Evolutionary conservation across 2,113 vertebrate genomes (phyloP).

Genomic region (Oriolus oriolus): DNA sequence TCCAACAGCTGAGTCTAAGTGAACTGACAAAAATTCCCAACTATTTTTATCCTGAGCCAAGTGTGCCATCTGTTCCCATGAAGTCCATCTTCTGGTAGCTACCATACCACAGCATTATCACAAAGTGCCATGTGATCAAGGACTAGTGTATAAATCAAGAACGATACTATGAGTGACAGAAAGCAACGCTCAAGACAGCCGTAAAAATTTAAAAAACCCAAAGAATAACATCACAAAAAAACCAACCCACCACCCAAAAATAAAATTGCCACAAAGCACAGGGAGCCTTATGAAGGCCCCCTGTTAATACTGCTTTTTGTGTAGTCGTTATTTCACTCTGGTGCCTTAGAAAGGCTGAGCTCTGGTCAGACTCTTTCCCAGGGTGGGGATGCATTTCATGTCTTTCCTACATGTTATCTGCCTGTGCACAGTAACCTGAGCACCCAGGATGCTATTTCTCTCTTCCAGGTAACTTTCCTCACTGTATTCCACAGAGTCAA

Average conservation of each 20-base stretch:
- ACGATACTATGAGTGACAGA: background rate
- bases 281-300: background rate
- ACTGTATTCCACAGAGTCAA: background rate
- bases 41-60: constrained; percentile 24
- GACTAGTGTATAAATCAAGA: background rate
- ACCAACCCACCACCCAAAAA: background rate
- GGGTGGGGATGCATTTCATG: background rate
- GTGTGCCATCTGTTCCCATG: constrained; percentile 5
- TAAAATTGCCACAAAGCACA: background rate
- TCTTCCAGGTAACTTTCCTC: background rate
- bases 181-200: background rate
- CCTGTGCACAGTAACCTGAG: background rate
- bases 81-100: background rate
- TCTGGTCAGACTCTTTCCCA: background rate
- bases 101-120: fast-evolving
- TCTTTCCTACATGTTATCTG: background rate
- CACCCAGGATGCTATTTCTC: background rate
- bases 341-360: background rate
- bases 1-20: background rate
- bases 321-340: background rate
- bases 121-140: fast-evolving
- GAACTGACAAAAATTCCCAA: background rate
- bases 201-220: background rate
- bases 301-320: background rate
- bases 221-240: background rate